Percentiles rank a stretch among this genome's conserved stretches.
Conservation (phyloP, 2,113 vertebrate species). For the Archocentrus centrarchus region DNA sequence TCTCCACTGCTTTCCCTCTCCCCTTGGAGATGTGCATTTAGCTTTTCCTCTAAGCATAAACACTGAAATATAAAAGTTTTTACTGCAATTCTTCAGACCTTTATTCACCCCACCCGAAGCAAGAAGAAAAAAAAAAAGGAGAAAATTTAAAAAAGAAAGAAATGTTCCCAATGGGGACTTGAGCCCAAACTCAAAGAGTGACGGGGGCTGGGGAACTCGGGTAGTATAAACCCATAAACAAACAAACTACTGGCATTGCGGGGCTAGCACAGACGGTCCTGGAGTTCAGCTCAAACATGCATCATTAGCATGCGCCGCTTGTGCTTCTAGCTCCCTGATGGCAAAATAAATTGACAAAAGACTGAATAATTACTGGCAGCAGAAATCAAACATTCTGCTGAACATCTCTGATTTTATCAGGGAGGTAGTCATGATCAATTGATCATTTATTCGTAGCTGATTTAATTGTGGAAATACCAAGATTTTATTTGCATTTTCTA, state of each 20-base stretch:
- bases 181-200: conserved; percentile 44
- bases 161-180: conserved; percentile 40
- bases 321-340: conserved; percentile 60
- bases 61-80: conserved; percentile 58
- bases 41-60: conserved; percentile 47
- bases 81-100: conserved; percentile 46
- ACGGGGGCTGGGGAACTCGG: neutral
- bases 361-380: conserved; percentile 63
- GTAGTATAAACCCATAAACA: conserved; percentile 58
- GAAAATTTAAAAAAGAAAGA: neutral
- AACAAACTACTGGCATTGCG: conserved; percentile 56
- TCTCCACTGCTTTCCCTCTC: neutral
- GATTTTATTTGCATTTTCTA: conserved; percentile 54
- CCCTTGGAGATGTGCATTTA: conserved; percentile 55
- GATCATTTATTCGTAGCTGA: conserved; percentile 55
- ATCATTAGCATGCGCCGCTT: conserved; percentile 71
- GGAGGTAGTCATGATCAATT: conserved; percentile 56
- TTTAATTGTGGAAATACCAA: conserved; percentile 57
- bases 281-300: conserved; percentile 70
- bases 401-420: conserved; percentile 64
- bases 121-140: neutral
- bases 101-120: conserved; percentile 51
- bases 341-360: conserved; percentile 61
- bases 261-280: conserved; percentile 53
- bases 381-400: conserved; percentile 55